Evolutionary conservation across 2,888 invertebrate genomes (phyloP).

Genomic region (Clostera curtula): DNA sequence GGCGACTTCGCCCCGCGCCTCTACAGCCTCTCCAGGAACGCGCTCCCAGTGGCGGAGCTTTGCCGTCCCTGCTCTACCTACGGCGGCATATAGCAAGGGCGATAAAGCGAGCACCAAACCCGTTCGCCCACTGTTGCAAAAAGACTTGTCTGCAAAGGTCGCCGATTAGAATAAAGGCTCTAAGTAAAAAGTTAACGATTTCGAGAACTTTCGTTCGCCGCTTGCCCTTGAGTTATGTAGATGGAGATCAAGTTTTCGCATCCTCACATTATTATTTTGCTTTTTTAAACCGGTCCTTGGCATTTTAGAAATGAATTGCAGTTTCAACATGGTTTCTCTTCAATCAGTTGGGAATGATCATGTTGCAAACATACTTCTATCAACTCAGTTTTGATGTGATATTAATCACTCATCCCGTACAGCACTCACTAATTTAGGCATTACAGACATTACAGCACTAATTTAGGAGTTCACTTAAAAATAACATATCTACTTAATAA

Average conservation of each 20-base stretch:
- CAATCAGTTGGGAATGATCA: too few species aligned
- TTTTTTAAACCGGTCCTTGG: too few species aligned
- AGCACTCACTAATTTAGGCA: too few species aligned
- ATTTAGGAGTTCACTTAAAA: too few species aligned
- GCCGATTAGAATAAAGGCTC: conserved; percentile 24
- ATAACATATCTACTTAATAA: too few species aligned
- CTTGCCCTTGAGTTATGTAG: neutral
- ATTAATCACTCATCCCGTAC: too few species aligned
- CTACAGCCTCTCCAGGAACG: conserved; percentile 27
- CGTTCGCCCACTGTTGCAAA: conserved; percentile 37
- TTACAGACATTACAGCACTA: too few species aligned
- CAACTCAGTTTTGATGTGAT: too few species aligned
- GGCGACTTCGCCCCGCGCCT: conserved; percentile 17
- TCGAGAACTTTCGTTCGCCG: conserved; percentile 8
- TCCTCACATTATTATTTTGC: too few species aligned
- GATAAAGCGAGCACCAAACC: conserved; percentile 46
- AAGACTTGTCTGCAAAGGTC: conserved; percentile 25
- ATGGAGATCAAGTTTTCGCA: conserved; percentile 1
- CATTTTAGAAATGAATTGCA: too few species aligned
- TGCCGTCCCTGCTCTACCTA: conserved; percentile 48
- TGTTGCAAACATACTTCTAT: too few species aligned
- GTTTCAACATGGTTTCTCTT: too few species aligned
- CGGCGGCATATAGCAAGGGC: conserved; percentile 46
- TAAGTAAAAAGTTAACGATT: conserved; percentile 9
- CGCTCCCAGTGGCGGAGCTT: conserved; percentile 52